Evolutionary conservation across 1,140 invertebrate genomes (phyloP), one percentile per base, ranked within the genome.

Genomic region (Drosophila ananassae): DNA sequence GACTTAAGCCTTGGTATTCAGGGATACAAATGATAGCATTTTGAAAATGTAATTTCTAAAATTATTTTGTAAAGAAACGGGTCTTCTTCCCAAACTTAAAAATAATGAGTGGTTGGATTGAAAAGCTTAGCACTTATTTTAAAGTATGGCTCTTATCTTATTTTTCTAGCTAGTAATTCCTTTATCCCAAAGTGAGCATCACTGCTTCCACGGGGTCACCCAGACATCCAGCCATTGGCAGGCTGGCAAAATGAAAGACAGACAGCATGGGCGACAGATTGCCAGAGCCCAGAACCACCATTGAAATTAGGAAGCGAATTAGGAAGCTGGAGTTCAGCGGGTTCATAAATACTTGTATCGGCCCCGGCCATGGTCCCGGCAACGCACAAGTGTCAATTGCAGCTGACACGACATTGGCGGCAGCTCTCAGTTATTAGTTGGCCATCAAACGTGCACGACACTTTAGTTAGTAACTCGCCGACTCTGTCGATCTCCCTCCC

Each of bases 351-450:
- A 85, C 64, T 87, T 84, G 75, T 58, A 64, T 60, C 59, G 54
- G 64, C 39, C 25, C 25, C 25, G 5, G 25, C 4, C 25, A 5
- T 6, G 25, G 25, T 6, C 61, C 32, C 52, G 59, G 41, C 41
- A 44, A 85, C 77, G 74, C 82, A 89, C 82, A 85, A 85, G 82
- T 89, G 82, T 85, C 82, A 85, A 63, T 62, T 75, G 59, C 79
- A 82, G 79, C 79, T 69, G 66, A 79, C 63, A 66, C 72, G 79
- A 61, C 79, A 77, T 10, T 30, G 55, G 51, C 57, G 56, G 64
- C 73, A 53, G 77, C 44, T 46, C 61, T 62, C 69, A 46, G 66
- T 56, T 69, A 69, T 69, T 69, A 69, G 66, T 69, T 68, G 39
- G 62, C 30, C 62, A 68, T 58, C 58, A 62, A 51, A 62, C 50